A percentile compares a stretch with the other conserved stretches of the same genome.
Conservation (phyloP, 2,888 invertebrate genomes). For the Augochlorella aurata region DNA sequence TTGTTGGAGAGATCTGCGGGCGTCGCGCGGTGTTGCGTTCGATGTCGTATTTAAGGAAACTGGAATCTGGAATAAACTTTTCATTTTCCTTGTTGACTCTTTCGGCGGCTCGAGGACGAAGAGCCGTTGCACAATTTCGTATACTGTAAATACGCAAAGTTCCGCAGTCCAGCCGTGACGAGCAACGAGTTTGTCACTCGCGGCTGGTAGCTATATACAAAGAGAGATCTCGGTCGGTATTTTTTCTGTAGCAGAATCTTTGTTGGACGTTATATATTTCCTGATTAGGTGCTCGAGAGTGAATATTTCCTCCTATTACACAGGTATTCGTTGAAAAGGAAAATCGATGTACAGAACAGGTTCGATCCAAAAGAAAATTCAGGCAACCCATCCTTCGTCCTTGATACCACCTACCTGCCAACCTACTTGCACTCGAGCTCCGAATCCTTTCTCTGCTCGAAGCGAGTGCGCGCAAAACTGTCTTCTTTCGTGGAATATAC, state of each 20-base stretch:
- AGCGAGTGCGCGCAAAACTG: background rate
- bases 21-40: too few species aligned
- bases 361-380: background rate
- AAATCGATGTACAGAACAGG: background rate
- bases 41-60: too few species aligned
- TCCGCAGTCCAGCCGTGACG: background rate
- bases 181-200: background rate
- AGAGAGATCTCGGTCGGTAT: too few species aligned
- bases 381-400: background rate
- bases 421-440: constrained; percentile 4
- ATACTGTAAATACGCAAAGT: background rate
- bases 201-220: background rate
- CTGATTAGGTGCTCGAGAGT: too few species aligned
- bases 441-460: constrained; percentile 1
- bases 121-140: background rate
- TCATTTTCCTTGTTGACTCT: background rate
- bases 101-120: background rate
- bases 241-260: background rate
- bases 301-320: too few species aligned
- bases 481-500: background rate
- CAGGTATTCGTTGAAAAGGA: background rate
- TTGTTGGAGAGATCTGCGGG: too few species aligned
- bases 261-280: too few species aligned
- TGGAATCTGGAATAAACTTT: background rate
- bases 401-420: constrained; percentile 2